Percentiles rank a stretch among this genome's conserved stretches.
These are phyloP conservation scores for Stomatorhinus ivindoensis DNA, from an alignment of 2,113 vertebrate genomes.

Conservation along the genomic window DNA sequence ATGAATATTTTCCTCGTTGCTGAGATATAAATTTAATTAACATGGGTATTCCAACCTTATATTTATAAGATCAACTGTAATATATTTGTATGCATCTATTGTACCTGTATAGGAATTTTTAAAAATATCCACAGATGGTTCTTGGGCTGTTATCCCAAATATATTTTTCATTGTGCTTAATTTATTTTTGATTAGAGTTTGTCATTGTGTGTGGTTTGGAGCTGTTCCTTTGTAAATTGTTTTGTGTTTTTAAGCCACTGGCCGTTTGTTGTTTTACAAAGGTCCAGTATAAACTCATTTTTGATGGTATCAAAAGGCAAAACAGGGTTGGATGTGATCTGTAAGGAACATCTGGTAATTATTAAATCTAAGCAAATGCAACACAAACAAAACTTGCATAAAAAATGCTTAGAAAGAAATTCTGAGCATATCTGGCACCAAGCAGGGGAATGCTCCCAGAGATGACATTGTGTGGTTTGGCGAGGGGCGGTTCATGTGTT, in stretches of 20 bases:
- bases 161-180: not conserved
- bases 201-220: constrained; percentile 2
- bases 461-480: not conserved
- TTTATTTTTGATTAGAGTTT: not conserved
- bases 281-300: not conserved
- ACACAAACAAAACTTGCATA: not conserved
- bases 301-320: not conserved
- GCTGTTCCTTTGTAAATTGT: not conserved
- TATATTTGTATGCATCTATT: not conserved
- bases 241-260: constrained; percentile 1
- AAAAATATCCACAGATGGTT: not conserved
- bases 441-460: not conserved
- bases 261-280: constrained; percentile 1
- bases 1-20: not conserved
- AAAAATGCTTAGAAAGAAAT: not conserved
- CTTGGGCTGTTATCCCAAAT: not conserved
- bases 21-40: not conserved
- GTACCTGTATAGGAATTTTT: not conserved
- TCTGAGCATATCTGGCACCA: constrained; percentile 1
- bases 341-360: constrained; percentile 9
- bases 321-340: not conserved
- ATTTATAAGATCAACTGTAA: not conserved
- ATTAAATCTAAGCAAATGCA: not conserved
- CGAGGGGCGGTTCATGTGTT: not conserved
- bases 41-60: not conserved